Conservation (phyloP, 2,797 vertebrate genomes). For the Enteromius unitaeniatus region DNA sequence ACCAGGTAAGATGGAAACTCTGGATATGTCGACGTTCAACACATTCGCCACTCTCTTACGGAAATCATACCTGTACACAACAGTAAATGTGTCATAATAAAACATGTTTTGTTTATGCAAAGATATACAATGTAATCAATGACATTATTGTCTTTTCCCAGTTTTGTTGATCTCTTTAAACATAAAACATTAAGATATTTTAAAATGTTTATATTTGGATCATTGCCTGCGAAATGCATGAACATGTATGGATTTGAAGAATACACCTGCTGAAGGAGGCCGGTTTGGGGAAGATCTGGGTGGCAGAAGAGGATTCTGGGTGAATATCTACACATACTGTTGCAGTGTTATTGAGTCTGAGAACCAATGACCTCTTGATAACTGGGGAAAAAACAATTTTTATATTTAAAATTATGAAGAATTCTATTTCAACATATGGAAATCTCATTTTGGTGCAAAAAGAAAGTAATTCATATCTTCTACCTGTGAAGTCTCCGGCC, state of each 20-base stretch:
- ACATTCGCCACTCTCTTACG: slow-evolving; percentile 71
- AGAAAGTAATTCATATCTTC: not conserved
- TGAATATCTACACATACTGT: slow-evolving; percentile 74
- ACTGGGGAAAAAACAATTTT: slow-evolving; percentile 66
- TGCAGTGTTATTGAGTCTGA: slow-evolving; percentile 59
- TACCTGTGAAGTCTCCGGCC: slow-evolving; percentile 79
- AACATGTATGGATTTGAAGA: not conserved
- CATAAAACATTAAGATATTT: not conserved
- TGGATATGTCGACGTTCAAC: slow-evolving; percentile 58
- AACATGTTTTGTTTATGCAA: not conserved
- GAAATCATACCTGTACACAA: slow-evolving; percentile 74
- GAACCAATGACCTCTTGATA: slow-evolving; percentile 72
- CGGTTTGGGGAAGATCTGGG: slow-evolving; percentile 72
- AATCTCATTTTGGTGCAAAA: no score
- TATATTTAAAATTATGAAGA: not conserved
- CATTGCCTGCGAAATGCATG: not conserved
- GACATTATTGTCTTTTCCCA: not conserved
- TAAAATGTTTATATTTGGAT: not conserved
- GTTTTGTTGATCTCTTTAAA: not conserved
- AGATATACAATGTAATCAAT: not conserved
- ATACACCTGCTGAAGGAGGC: slow-evolving; percentile 72
- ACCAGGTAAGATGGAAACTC: slow-evolving; percentile 73
- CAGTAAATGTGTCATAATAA: not conserved
- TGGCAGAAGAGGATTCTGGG: slow-evolving; percentile 71
- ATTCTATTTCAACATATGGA: not conserved